phyloP scores from a whole-genome alignment of 2,888 invertebrate genomes.

The Tigriopus californicus region DNA sequence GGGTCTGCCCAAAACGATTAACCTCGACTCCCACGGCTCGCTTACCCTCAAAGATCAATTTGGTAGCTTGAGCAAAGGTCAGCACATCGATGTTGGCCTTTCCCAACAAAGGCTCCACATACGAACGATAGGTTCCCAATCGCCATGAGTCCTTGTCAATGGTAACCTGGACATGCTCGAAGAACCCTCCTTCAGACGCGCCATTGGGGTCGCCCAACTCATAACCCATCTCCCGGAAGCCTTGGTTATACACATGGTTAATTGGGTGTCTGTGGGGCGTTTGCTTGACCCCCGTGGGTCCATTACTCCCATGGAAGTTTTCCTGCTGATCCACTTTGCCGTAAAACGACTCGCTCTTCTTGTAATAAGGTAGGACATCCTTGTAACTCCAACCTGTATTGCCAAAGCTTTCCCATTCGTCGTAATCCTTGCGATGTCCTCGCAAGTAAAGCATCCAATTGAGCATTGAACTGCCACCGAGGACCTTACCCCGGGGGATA shows the following conservation, averaged over 20 bases:
- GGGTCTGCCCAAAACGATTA: slow-evolving; percentile 41
- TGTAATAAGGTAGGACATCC: slow-evolving; percentile 55
- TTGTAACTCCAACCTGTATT: slow-evolving; percentile 75
- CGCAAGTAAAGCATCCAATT: slow-evolving; percentile 82
- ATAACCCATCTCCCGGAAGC: slow-evolving; percentile 33
- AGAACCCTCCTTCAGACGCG: slow-evolving; percentile 54
- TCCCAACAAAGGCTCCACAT: background rate
- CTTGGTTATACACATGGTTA: slow-evolving; percentile 58
- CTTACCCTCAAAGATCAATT: background rate
- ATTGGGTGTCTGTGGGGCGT: slow-evolving; percentile 40
- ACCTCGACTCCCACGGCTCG: slow-evolving; percentile 54
- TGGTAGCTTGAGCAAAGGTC: slow-evolving; percentile 1
- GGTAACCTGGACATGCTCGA: background rate
- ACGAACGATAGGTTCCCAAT: background rate
- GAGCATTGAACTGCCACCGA: slow-evolving; percentile 71
- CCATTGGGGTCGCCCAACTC: slow-evolving; percentile 50
- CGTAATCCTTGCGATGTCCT: slow-evolving; percentile 66
- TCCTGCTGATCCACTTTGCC: background rate
- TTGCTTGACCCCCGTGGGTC: slow-evolving; percentile 37
- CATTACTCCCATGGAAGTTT: background rate
- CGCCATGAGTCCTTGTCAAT: background rate
- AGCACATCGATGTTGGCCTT: background rate
- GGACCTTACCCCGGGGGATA: slow-evolving; percentile 64
- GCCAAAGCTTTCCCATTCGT: slow-evolving; percentile 65
- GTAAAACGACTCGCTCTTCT: slow-evolving; percentile 43